A percentile compares a stretch with the other conserved stretches of the same genome.
These are phyloP conservation scores for Lutjanus argentimaculatus DNA, from an alignment of 2,797 vertebrate species.

Conservation along the genomic window DNA sequence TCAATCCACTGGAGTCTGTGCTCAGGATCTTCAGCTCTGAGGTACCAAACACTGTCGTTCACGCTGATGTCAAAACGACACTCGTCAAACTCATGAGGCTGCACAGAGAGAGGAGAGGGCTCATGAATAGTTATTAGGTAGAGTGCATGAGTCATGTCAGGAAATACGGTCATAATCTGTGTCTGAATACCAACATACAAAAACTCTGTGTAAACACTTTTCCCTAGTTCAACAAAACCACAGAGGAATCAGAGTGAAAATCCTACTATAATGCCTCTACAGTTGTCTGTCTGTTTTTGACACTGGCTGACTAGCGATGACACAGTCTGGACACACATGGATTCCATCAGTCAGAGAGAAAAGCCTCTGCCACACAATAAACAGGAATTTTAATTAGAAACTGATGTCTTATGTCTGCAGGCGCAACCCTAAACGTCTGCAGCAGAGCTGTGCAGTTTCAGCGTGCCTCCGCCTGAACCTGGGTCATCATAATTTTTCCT, in stretches of 20 bases:
- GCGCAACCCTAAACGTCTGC: constrained; percentile 24
- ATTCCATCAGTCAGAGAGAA: constrained; percentile 63
- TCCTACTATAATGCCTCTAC: neutral
- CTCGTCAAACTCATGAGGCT: constrained; percentile 99
- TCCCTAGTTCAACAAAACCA: neutral
- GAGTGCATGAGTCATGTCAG: constrained; percentile 12
- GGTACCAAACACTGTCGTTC: constrained; percentile 98
- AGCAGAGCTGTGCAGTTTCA: constrained; percentile 27
- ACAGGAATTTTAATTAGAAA: constrained; percentile 76
- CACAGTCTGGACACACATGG: constrained; percentile 71
- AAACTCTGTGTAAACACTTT: neutral
- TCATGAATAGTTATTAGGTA: constrained; percentile 22
- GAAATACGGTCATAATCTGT: neutral
- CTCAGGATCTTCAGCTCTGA: constrained; percentile 95
- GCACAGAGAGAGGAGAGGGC: constrained; percentile 52
- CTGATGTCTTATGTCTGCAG: constrained; percentile 66
- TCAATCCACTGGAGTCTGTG: constrained; percentile 97
- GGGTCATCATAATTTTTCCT: constrained; percentile 59
- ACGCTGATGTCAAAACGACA: constrained; percentile 99
- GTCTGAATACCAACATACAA: constrained; percentile 20
- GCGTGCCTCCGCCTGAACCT: constrained; percentile 26
- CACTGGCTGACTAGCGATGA: constrained; percentile 43
- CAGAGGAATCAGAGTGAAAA: neutral
- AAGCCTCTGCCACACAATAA: constrained; percentile 66
- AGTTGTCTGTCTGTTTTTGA: constrained; percentile 29